Percentiles rank a stretch among this genome's conserved stretches.
phyloP scores from a whole-genome alignment of 2,797 vertebrate species.

The Podarcis siculus region DNA sequence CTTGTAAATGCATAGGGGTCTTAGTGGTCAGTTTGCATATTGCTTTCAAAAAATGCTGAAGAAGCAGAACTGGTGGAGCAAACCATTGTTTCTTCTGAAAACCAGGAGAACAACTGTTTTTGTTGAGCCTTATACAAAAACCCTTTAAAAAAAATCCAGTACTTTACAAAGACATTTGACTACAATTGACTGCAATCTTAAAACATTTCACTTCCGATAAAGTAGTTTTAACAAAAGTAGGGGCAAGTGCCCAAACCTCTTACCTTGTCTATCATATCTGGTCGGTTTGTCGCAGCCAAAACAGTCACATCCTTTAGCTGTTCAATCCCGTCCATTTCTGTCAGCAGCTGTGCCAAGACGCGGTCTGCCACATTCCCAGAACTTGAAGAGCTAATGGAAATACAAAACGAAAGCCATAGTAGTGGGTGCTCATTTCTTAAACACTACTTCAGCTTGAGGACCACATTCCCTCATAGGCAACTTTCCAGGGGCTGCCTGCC shows the following conservation, averaged over 20 bases:
- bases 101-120: constrained; percentile 33
- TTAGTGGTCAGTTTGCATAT: too few species aligned
- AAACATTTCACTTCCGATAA: constrained; percentile 7
- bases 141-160: not conserved
- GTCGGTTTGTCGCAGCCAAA: constrained; percentile 95
- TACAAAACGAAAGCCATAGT: not conserved
- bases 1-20: too few species aligned
- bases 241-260: constrained; percentile 1
- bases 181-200: constrained; percentile 30
- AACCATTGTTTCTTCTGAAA: not conserved
- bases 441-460: too few species aligned
- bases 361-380: constrained; percentile 89
- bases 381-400: constrained; percentile 82
- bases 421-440: constrained; percentile 26
- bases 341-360: constrained; percentile 94
- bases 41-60: too few species aligned
- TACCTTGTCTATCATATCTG: constrained; percentile 98
- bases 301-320: constrained; percentile 92
- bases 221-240: constrained; percentile 20
- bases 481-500: too few species aligned
- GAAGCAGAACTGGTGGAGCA: too few species aligned
- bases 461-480: too few species aligned
- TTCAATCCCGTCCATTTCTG: constrained; percentile 97
- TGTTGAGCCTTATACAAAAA: not conserved
- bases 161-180: constrained; percentile 33